Base-by-base conservation (phyloP, 2,888 invertebrate species). In the Trachelus troglodyta region DNA sequence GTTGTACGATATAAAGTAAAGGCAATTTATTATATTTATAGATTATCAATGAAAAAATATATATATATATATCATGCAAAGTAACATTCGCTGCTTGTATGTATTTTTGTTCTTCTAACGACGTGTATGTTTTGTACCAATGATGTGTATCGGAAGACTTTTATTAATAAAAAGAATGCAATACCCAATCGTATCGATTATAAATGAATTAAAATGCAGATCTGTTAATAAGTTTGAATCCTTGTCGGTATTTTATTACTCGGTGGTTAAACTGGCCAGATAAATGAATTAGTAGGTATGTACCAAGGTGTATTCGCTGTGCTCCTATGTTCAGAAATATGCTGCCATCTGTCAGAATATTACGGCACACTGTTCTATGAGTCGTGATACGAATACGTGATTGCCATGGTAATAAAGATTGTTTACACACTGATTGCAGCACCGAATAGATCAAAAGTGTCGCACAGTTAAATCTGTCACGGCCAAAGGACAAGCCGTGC, bases 51-150 rank as follows among this genome's bases (percentile, higher is more conserved):
- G 79, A 78, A 81, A 76, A 81, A 79, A 81, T 81, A 82, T 79
- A 81, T 78, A 80, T 79, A 82, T 82, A 80, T 78, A 79, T 76
- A 80, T 81, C 77, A 81, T 80, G 80, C 81, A 83, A 84, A 77
- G 83, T 81, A 83, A 87, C 81, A 83, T 79, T 84, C n/a, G 83
- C 85, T 84, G 86, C 84, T 87, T 84, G 84, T 87, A 88, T 82
- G 87, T 87, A 89, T 85, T 88, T 88, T 87, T 56, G 56, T 56
- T 85, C 85, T 89, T 90, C 83, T 84, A 86, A 89, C 84, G 80
- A 88, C 82, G 84, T 87, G 86, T 88, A 88, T 88, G 88, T 89
- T 90, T 90, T 90, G 84, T 90, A 90, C 90, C 87, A 87, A 82
- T 86, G 86, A 88, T 83, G 83, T 87, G 89, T 89, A 84, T 82